Base-by-base conservation (phyloP, 2,888 invertebrate genomes). In the Fragum whitleyi region DNA sequence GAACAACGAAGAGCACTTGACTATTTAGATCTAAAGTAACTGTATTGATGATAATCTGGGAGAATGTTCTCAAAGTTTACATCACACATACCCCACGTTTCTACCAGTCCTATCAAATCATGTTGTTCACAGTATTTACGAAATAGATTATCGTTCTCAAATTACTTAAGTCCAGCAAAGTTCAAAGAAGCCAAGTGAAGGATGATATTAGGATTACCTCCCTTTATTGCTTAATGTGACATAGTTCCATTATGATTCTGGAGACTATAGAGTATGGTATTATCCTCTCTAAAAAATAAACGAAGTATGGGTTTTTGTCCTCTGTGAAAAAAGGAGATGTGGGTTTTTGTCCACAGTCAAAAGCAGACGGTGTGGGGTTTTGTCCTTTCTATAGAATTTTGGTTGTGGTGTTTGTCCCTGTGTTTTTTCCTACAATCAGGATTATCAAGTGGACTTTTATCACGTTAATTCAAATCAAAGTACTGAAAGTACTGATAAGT, bases 41-140 rank as follows among this genome's bases (percentile, higher is more conserved):
- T 69, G 32, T 47, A 69, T 29, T 14, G 26, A 19, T 19, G 47
- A 36, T 69, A 51, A n/a, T 26, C 69, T 28, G 51, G 29, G 9
- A 69, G 6, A 28, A 29, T 14, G 19, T 51, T 51, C 19, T 69
- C 69, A 69, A 69, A 69, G 9, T 69, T 53, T 28, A 16, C 9
- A 53, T 9, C 32, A 53, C n/a, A 23, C 6, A 19, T 51, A 11
- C 69, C 69, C 69, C 69, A 69, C 19, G 53, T 53, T 51, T 69
- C 53, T 9, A 69, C 23, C 28, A 69, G n/a, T 9, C 29, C 19
- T 23, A 69, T 36, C 1, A 51, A 47, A 28, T 69, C 69, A 69
- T 47, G 51, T 1, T 29, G 9, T 39, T 51, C 21, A 39, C 51
- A 53, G 47, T 53, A 69, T 14, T 51, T n/a, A 14, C 2, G 6